These are phyloP conservation scores for Psittacula derbiana DNA, from an alignment of 2,797 vertebrate genomes.

Conservation along the genomic window DNA sequence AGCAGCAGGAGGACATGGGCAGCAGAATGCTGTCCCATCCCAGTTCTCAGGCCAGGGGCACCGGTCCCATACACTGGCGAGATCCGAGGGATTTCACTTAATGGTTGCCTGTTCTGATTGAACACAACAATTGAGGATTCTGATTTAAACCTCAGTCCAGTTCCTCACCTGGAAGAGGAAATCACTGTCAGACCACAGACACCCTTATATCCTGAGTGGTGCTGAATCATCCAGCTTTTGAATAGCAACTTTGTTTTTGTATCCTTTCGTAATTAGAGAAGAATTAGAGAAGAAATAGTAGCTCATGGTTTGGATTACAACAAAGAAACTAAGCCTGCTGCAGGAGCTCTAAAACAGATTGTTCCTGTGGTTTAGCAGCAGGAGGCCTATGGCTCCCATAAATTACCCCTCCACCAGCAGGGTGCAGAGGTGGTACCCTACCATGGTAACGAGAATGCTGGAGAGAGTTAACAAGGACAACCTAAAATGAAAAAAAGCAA, in stretches of 20 bases:
- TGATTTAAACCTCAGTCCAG: background rate
- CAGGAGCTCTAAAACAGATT: background rate
- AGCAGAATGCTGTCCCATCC: background rate
- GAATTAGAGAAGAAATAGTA: conserved; percentile 8
- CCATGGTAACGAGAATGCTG: background rate
- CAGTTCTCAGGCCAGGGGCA: background rate
- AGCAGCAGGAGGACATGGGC: background rate
- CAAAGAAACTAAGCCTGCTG: background rate
- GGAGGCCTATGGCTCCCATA: background rate
- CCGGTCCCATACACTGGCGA: background rate
- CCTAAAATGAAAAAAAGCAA: background rate
- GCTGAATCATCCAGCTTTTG: background rate
- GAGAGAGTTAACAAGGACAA: background rate
- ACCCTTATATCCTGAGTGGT: background rate
- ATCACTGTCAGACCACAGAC: background rate
- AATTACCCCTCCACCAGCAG: background rate
- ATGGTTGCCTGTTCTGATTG: background rate
- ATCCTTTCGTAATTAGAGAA: background rate
- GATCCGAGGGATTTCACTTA: background rate
- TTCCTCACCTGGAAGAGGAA: background rate
- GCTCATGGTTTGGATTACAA: background rate
- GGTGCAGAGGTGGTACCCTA: background rate
- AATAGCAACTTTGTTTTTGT: background rate
- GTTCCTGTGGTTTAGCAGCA: background rate
- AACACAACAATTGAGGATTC: background rate